phyloP scores from a whole-genome alignment of 2,113 vertebrate species.

The Platycercus adscitus region DNA sequence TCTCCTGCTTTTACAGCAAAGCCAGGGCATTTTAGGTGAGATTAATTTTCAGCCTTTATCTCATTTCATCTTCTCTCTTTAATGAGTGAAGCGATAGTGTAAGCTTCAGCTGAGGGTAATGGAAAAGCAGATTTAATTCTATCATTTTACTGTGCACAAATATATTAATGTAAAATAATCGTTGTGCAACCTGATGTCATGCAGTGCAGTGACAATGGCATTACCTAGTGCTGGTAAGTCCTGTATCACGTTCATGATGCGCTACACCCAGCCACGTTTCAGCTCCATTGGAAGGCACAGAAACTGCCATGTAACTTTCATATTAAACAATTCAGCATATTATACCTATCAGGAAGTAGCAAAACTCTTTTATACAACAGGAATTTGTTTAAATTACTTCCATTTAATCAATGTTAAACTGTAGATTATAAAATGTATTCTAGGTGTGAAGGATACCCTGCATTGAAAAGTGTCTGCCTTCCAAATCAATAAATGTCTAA shows the following conservation, averaged over 20 bases:
- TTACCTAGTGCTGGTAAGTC: background rate
- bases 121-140: accelerated
- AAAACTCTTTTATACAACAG: background rate
- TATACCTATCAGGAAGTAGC: background rate
- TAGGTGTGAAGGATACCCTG: background rate
- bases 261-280: background rate
- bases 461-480: background rate
- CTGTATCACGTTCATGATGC: background rate
- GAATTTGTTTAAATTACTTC: background rate
- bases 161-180: background rate
- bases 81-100: too few relatives aligned
- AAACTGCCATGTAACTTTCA: background rate
- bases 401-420: background rate
- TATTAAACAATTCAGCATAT: background rate
- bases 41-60: background rate
- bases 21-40: background rate
- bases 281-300: background rate
- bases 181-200: background rate
- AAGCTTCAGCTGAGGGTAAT: background rate
- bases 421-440: background rate
- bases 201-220: background rate
- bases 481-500: background rate
- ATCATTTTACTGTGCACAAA: background rate
- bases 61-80: background rate
- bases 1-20: background rate